Evolutionary conservation across 2,888 invertebrate genomes (phyloP), one percentile per base, ranked within the genome.

Genomic region (Tachystola acroxantha): DNA sequence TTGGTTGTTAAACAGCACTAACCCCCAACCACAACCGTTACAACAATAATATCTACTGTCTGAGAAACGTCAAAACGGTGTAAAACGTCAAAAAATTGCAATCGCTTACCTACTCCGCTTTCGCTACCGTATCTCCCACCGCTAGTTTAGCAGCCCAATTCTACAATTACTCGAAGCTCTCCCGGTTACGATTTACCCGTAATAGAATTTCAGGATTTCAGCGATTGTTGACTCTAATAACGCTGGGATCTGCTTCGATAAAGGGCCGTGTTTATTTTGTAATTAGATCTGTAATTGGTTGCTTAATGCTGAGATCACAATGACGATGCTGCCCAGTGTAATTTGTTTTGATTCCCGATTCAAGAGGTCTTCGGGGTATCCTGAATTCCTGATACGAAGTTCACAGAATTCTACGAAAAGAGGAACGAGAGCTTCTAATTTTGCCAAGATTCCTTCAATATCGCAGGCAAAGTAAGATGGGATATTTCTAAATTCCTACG

Each of bases 191-290:
- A 54, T 50, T 56, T 10, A 39, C 29, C 46, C 32, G 45, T 55
- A 57, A 60, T 55, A 53, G 56, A 60, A 53, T 55, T 55, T 43
- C 39, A 40, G 52, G 45, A 48, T 50, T 46, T 47, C 36, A 39
- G 43, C 45, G 51, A 57, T 56, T 51, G 51, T 50, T 48, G 51
- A 39, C 50, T 50, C 43, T 46, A 50, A 54, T 50, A 53, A 51
- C 45, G 44, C 42, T 45, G 31, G 40, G 42, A 25, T 12, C 13
- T 14, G 34, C 37, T 14, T 36, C 43, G 56, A 53, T 57, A 53
- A 57, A 54, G 48, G 46, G 35, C 48, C 39, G 27, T 32, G 45
- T 47, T 48, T 50, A 41, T 43, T 41, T 45, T 50, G 46, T 54
- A 53, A 57, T 58, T 58, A 50, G 42, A 45, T 39, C 36, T 42